Evolutionary conservation across 2,888 invertebrate genomes (phyloP), one percentile per base, ranked within the genome.

Genomic region (Clostera curtula): DNA sequence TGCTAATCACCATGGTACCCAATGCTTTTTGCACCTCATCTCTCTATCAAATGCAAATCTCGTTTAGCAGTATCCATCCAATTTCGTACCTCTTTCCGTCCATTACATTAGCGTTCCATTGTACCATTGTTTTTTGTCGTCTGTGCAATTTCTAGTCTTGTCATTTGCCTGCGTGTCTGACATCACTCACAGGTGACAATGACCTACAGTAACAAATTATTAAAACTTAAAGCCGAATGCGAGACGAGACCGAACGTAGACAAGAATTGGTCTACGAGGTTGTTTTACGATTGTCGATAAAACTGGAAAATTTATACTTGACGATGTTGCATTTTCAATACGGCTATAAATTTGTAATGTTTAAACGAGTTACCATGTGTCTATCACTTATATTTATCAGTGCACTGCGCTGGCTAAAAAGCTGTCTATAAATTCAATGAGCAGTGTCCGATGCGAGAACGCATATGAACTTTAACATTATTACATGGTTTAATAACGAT

Each of bases 171-270:
- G 66, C 60, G 60, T 47, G 56, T 48, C 73, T 76, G 75, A 74
- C 74, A 71, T 79, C 79, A 74, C 62, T 69, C 70, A 54, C 25
- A 48, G 54, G 69, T 49, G 77, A 76, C 79, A 79, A 70, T 54
- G 77, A 73, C 67, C 73, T 55, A 66, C 71, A 66, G 69, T 66
- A 66, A 70, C 76, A 70, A 71, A 65, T 70, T 70, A 67, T 70
- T 60, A 43, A 57, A 59, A 59, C 66, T 66, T 68, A 56, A 55
- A n/a, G n/a, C n/a, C n/a, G n/a, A n/a, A n/a, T n/a, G n/a, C n/a
- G n/a, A n/a, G n/a, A n/a, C n/a, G n/a, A n/a, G n/a, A n/a, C n/a
- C n/a, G n/a, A n/a, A n/a, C n/a, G n/a, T n/a, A n/a, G n/a, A n/a
- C n/a, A n/a, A n/a, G n/a, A n/a, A n/a, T n/a, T n/a, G n/a, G n/a